These are phyloP conservation scores for Acanthaster planci DNA, from an alignment of 35 echinoderm and acorn worm species.

Conservation along the genomic window DNA sequence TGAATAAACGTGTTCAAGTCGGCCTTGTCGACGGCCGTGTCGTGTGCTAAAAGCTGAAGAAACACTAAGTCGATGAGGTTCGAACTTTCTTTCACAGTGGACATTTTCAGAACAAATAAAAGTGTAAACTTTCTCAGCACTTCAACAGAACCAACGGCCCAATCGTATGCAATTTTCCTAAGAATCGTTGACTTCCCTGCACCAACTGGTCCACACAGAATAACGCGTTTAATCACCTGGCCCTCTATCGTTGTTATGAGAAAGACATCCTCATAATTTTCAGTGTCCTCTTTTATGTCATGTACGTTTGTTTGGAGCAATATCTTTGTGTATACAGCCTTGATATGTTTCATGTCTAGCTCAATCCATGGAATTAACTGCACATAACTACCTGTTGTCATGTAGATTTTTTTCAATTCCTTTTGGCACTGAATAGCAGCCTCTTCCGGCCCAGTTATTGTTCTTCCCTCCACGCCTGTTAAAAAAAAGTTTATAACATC, in stretches of 20 bases:
- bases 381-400: background rate
- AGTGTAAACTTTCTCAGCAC: background rate
- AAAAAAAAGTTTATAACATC: too few relatives aligned
- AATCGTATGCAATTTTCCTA: background rate
- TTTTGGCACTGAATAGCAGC: background rate
- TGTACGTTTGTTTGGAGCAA: background rate
- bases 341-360: background rate
- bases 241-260: background rate
- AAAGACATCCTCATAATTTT: background rate
- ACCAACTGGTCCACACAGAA: background rate
- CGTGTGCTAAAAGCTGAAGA: too few relatives aligned
- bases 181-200: background rate
- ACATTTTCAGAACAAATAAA: too few relatives aligned
- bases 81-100: too few relatives aligned
- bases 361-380: slow-evolving; percentile 7
- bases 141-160: background rate
- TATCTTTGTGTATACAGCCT: background rate
- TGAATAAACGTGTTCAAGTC: background rate
- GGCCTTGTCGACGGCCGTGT: background rate
- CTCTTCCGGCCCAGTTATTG: too few relatives aligned
- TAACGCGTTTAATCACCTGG: background rate
- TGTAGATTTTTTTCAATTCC: background rate
- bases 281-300: background rate
- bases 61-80: too few relatives aligned
- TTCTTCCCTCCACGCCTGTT: too few relatives aligned